Base-by-base conservation (phyloP, 2,113 vertebrate genomes). In the Leiothrix lutea region DNA sequence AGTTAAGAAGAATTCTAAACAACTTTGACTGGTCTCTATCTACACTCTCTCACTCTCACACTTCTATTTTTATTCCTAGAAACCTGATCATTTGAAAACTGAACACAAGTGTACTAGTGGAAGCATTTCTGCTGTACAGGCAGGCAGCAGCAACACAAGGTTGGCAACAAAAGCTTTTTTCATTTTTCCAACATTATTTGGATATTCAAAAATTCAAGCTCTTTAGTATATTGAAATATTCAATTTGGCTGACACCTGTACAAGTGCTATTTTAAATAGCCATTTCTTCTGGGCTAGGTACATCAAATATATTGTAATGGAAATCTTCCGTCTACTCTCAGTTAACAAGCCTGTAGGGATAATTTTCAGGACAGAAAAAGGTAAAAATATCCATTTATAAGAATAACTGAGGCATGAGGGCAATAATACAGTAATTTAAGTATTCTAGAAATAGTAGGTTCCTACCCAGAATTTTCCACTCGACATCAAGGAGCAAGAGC, bases 291-390 rank as follows among this genome's bases (percentile, higher is more conserved):
- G 58, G 57, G 33, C 17, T 70, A 53, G 51, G 57, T 61, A 53
- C 45, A 54, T 90, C 73, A 92, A 61, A 67, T 67, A 42, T 20
- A 84, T 33, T 50, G 22, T n/a, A 84, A 40, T 56, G 17, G 86
- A 97, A 94, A 84, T 62, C 50, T 96, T 96, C 84, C 17, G 51
- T 66, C 48, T 81, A 19, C 42, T 80, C 42, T 75, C 64, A 61
- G 92, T 96, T 87, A 90, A 93, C 72, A 90, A 90, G 29, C 53
- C 45, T 78, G 10, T 72, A 78, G 50, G 35, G 35, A 88, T 94
- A 93, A 83, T 91, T 96, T 93, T 96, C 90, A 94, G 53, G 86
- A 67, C 42, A 86, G n/a, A 86, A 50, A 84, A 81, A 51, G 20
- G 16, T 47, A 66, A 95, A 96, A 95, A 66, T 58, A 36, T 15